These are phyloP conservation scores for Cololabis saira DNA, from an alignment of 2,113 vertebrate species.

Conservation along the genomic window DNA sequence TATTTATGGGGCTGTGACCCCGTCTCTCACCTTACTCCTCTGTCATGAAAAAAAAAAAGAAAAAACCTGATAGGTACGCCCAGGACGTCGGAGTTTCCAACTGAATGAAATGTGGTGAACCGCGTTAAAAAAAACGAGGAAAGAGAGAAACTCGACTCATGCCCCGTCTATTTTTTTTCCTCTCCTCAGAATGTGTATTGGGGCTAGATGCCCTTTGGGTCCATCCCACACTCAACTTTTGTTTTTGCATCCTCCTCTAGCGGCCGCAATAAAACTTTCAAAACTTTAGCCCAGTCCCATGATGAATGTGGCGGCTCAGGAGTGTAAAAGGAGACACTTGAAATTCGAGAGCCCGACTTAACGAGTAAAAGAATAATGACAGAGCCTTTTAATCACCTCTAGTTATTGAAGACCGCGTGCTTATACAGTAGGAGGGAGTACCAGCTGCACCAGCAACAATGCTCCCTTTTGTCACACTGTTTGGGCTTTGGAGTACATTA, in stretches of 20 bases:
- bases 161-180: slow-evolving; percentile 38
- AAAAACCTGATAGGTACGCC: slow-evolving; percentile 61
- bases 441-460: slow-evolving; percentile 31
- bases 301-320: slow-evolving; percentile 93
- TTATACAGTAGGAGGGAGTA: slow-evolving; percentile 35
- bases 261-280: slow-evolving; percentile 88
- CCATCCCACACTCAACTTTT: slow-evolving; percentile 77
- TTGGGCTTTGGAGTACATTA: no score
- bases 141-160: slow-evolving; percentile 47
- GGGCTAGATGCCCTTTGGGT: slow-evolving; percentile 68
- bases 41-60: slow-evolving; percentile 50
- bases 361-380: slow-evolving; percentile 79
- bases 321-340: slow-evolving; percentile 99
- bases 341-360: slow-evolving; percentile 90
- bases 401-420: slow-evolving; percentile 63
- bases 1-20: slow-evolving; percentile 72
- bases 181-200: slow-evolving; percentile 36
- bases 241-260: slow-evolving; percentile 84
- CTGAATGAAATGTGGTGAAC: slow-evolving; percentile 51
- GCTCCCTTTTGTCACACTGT: slow-evolving; percentile 1
- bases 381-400: slow-evolving; percentile 79
- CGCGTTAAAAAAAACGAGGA: slow-evolving; percentile 40
- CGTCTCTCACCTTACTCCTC: slow-evolving; percentile 72
- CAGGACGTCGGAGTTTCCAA: slow-evolving; percentile 57
- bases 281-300: slow-evolving; percentile 83